Base-by-base conservation (phyloP, 2,888 invertebrate species). In the Hydrotaea diabolus region DNA sequence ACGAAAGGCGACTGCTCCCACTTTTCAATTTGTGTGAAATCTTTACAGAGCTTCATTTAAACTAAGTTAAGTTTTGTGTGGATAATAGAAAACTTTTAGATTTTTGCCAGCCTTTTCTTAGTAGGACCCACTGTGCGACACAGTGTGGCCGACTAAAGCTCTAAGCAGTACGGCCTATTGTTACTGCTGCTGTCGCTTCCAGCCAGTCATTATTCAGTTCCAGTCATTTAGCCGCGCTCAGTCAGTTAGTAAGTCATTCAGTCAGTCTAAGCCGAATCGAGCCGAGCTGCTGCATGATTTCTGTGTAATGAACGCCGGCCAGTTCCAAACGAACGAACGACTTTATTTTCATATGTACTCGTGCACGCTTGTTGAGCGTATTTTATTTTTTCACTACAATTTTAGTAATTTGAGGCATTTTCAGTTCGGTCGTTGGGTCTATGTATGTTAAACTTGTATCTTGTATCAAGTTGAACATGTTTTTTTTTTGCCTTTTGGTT, bases 401-500 rank as follows among this genome's bases (percentile, higher is more conserved):
- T 43, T 74, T 46, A 74, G 74, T 74, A 74, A 74, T 74, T 74
- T 74, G 43, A 74, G 59, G 17, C 59, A 74, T 74, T 74, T 59
- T 72, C 13, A n/a, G 23, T 17, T 73, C 17, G 36, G 36, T 57
- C n/a, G n/a, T n/a, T n/a, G n/a, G n/a, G n/a, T n/a, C n/a, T n/a
- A n/a, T n/a, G 7, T 31, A 73, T 73, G 57, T 73, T 73, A 57
- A 73, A 57, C 73, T 57, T 73, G 73, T 57, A 39, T 26, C 74
- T 74, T 46, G 74, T 74, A 74, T 74, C 74, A 74, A 74, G 74
- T 62, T 74, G 74, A 74, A 74, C 74, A 74, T 74, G 74, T 74
- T 74, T 74, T 59, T 59, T 11, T 17, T 19, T 64, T 9, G 4
- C 3, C 11, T 19, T 26, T 15, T 64, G 36, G 36, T 36, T 39